Conservation (phyloP, 1,140 invertebrate genomes). For the Leptinotarsa defecta region DNA sequence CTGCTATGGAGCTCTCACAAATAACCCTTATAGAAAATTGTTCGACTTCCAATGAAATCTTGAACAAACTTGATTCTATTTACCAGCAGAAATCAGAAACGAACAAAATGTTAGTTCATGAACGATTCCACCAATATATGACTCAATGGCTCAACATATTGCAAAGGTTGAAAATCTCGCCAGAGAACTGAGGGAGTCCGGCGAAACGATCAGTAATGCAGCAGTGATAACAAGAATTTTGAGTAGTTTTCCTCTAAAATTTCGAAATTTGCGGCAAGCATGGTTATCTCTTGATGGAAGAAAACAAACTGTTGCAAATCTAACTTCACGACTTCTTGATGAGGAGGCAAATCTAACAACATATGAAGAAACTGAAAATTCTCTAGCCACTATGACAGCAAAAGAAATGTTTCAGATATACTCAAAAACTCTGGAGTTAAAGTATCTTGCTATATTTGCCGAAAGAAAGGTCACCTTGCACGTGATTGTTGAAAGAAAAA, state of each 20-base stretch:
- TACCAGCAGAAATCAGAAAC: too few relatives aligned
- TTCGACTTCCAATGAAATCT: too few relatives aligned
- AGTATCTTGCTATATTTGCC: neutral
- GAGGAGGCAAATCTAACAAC: conserved; percentile 47
- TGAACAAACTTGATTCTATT: too few relatives aligned
- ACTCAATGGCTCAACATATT: conserved; percentile 48
- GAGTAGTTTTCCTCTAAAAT: conserved; percentile 45
- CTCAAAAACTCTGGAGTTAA: neutral
- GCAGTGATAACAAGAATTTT: conserved; percentile 53
- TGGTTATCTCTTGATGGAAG: conserved; percentile 48
- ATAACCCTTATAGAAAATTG: too few relatives aligned
- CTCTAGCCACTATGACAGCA: conserved; percentile 35
- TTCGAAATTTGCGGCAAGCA: conserved; percentile 32
- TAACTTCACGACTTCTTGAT: conserved; percentile 55
- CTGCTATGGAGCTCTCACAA: too few relatives aligned
- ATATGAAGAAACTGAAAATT: conserved; percentile 45
- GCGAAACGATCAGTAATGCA: conserved; percentile 51
- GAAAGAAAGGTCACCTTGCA: neutral
- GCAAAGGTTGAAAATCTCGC: conserved; percentile 39
- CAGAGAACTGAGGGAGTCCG: conserved; percentile 48
- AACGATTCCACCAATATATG: conserved; percentile 33
- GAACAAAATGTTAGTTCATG: too few relatives aligned
- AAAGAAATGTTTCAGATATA: conserved; percentile 2
- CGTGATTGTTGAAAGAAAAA: neutral
- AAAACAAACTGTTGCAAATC: conserved; percentile 52